Evolutionary conservation across 2,797 vertebrate species (phyloP).

Genomic region (Gymnopithys bicolor): DNA sequence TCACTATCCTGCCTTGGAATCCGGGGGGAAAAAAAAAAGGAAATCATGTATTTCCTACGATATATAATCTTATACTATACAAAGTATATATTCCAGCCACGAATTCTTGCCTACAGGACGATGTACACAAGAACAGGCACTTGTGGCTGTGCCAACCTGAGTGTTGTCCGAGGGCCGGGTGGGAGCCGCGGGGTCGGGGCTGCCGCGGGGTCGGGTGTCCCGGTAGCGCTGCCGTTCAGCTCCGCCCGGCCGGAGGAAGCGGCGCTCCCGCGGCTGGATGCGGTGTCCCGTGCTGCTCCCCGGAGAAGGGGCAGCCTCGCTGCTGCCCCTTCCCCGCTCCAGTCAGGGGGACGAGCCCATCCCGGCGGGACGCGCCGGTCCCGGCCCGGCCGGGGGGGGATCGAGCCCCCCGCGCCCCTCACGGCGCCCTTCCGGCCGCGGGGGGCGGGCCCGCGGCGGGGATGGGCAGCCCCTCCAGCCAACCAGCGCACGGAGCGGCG

Average conservation of each 20-base stretch:
- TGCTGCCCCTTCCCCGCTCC: too few species aligned
- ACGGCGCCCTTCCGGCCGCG: conserved; percentile 39
- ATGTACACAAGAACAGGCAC: rapidly evolving
- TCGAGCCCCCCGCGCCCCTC: background rate
- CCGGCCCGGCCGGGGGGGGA: too few species aligned
- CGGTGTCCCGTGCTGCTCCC: background rate
- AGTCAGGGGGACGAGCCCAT: background rate
- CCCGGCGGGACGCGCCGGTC: background rate
- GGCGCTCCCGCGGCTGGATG: background rate
- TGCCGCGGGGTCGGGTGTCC: background rate
- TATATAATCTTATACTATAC: background rate
- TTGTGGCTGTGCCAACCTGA: background rate
- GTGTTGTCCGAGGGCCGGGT: too few species aligned
- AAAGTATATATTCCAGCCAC: background rate
- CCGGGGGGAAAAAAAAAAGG: background rate
- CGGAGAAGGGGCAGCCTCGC: background rate
- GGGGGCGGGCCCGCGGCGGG: background rate
- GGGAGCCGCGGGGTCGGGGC: background rate
- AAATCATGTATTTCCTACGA: background rate
- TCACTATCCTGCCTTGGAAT: background rate
- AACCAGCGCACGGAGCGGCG: conserved; percentile 44
- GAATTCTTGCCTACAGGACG: background rate
- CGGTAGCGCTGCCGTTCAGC: background rate
- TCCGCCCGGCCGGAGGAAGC: background rate
- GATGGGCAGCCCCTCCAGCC: conserved; percentile 1